phyloP scores from a whole-genome alignment of 1,140 invertebrate genomes.

The Penaeus chinensis region DNA sequence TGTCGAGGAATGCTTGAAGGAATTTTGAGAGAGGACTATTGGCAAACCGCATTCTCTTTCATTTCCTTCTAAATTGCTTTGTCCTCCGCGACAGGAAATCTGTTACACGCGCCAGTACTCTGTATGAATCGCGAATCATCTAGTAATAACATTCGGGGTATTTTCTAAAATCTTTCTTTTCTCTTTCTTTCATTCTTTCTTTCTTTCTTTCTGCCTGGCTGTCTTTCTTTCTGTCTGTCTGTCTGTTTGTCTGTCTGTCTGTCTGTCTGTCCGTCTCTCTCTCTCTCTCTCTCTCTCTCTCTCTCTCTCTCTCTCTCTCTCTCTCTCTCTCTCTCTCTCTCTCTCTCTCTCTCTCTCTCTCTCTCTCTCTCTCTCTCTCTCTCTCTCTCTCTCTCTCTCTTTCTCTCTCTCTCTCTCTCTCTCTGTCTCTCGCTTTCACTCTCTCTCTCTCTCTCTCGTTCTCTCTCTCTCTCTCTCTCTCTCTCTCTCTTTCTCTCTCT shows the following conservation, averaged over 20 bases:
- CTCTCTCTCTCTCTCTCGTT: background rate
- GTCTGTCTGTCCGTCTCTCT: background rate
- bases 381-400: background rate
- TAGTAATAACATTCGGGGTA: background rate
- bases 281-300: background rate
- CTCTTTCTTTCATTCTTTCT: background rate
- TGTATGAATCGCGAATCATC: background rate
- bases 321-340: background rate
- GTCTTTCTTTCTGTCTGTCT: background rate
- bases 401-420: background rate
- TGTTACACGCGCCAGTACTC: background rate
- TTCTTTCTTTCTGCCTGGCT: background rate
- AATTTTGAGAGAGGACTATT: too few species aligned
- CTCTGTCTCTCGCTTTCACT: background rate
- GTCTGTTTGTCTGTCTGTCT: background rate
- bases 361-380: background rate
- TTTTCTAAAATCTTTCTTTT: background rate
- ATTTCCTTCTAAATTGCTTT: too few species aligned
- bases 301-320: background rate
- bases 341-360: background rate
- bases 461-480: background rate
- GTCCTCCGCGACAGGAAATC: too few species aligned
- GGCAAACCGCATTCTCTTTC: too few species aligned
- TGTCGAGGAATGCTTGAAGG: too few species aligned
- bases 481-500: background rate